These are phyloP conservation scores for Pseudomyrmex flavicornis DNA, from an alignment of 1,140 invertebrate species.

Conservation along the genomic window DNA sequence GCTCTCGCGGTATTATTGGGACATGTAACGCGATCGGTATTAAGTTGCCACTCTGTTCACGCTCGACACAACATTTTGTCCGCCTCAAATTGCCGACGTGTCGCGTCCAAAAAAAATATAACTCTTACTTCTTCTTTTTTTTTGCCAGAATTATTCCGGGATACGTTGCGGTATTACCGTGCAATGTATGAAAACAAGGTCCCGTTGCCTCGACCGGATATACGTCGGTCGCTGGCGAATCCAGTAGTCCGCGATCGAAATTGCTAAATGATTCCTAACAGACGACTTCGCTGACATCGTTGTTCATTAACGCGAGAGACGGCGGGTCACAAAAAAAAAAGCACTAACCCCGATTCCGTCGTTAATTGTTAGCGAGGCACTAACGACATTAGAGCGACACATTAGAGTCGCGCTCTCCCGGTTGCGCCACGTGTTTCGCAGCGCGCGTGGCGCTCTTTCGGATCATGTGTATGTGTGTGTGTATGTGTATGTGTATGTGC, in stretches of 20 bases:
- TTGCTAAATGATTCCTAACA: constrained; percentile 66
- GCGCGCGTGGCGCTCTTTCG: constrained; percentile 20
- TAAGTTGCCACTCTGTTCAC: constrained; percentile 39
- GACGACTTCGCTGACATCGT: constrained; percentile 47
- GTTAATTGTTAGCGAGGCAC: constrained; percentile 69
- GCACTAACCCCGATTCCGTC: constrained; percentile 70
- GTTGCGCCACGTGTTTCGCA: constrained; percentile 53
- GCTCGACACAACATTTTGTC: constrained; percentile 38
- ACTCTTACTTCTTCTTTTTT: not conserved
- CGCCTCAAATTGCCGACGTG: not conserved
- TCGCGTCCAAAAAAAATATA: constrained; percentile 14
- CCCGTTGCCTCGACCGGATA: not conserved
- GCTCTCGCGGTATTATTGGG: constrained; percentile 54
- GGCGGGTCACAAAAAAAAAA: constrained; percentile 64
- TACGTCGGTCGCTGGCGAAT: not conserved
- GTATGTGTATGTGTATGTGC: not conserved
- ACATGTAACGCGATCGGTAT: constrained; percentile 66
- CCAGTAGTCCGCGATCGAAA: not conserved
- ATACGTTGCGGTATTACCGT: not conserved
- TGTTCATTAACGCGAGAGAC: constrained; percentile 67
- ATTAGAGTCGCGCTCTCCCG: not conserved
- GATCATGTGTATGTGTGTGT: not conserved
- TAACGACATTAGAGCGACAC: constrained; percentile 69
- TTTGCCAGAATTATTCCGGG: not conserved
- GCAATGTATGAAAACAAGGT: not conserved